A percentile compares a stretch with the other conserved stretches of the same genome.
These are phyloP conservation scores for Alosa sapidissima DNA, from an alignment of 2,797 vertebrate genomes.

Conservation along the genomic window DNA sequence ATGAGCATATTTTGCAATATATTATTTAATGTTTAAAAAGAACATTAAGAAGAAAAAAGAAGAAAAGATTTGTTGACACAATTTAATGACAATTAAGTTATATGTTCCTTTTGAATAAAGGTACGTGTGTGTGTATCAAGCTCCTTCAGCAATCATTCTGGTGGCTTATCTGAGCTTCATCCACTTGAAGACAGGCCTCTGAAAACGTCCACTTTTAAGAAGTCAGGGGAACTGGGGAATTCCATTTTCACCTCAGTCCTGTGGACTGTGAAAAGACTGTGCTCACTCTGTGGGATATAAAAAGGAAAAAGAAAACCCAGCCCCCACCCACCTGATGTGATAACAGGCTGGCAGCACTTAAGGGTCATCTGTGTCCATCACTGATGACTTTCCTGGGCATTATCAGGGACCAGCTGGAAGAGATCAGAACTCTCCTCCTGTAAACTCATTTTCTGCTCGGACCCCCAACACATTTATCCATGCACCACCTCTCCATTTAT, in stretches of 20 bases:
- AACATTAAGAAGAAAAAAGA: too few relatives aligned
- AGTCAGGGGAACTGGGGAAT: background rate
- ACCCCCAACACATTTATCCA: background rate
- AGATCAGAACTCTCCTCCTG: background rate
- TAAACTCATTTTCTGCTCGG: background rate
- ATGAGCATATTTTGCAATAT: background rate
- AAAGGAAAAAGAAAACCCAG: background rate
- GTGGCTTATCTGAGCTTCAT: background rate
- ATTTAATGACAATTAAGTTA: too few relatives aligned
- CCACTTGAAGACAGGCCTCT: background rate
- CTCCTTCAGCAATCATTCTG: background rate
- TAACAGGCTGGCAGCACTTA: background rate
- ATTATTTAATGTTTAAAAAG: too few relatives aligned
- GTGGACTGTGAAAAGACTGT: background rate
- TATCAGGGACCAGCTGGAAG: background rate
- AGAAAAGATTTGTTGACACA: too few relatives aligned
- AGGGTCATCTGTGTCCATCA: constrained; percentile 12
- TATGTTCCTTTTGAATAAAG: too few relatives aligned
- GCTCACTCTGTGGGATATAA: background rate
- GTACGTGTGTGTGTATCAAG: too few relatives aligned
- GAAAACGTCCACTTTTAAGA: background rate
- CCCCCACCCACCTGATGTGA: background rate
- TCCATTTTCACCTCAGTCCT: background rate
- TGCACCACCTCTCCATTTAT: background rate
- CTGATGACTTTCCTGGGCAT: background rate